Conservation (phyloP, 2,113 vertebrate genomes). For the Alligator sinensis region DNA sequence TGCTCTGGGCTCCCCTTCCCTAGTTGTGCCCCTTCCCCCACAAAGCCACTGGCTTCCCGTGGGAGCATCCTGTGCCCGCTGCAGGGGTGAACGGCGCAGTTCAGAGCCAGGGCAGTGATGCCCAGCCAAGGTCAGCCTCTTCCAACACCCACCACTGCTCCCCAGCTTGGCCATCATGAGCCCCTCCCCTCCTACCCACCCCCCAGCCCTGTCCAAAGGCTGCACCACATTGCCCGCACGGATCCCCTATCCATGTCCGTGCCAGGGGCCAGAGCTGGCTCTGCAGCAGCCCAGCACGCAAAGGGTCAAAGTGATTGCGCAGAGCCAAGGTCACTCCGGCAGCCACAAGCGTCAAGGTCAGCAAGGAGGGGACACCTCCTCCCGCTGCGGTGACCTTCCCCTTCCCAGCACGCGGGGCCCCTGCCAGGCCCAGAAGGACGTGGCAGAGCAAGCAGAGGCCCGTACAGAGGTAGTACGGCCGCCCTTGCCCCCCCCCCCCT, state of each 20-base stretch:
- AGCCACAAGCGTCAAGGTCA: neutral
- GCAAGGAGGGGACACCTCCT: neutral
- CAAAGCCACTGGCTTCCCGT: too few species aligned
- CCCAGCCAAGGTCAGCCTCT: neutral
- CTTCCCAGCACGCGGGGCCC: neutral
- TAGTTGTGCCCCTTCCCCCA: neutral
- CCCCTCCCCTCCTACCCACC: neutral
- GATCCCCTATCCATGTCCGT: too few species aligned
- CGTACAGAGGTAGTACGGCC: neutral
- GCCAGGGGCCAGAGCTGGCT: neutral
- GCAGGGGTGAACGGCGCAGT: neutral
- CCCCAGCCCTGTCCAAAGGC: neutral
- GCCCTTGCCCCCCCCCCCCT: neutral
- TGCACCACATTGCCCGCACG: too few species aligned
- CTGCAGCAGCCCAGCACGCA: rapidly evolving
- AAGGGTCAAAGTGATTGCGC: neutral
- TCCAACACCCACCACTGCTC: neutral
- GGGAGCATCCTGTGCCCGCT: neutral
- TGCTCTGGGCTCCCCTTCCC: too few species aligned
- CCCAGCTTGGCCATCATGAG: neutral
- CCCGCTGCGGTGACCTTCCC: neutral
- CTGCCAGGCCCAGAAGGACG: rapidly evolving
- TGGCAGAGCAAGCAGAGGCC: rapidly evolving
- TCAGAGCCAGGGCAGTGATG: rapidly evolving
- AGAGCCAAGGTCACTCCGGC: slow-evolving; percentile 57